These are phyloP conservation scores for Furnarius figulus DNA, from an alignment of 2,113 vertebrate genomes.

Conservation along the genomic window DNA sequence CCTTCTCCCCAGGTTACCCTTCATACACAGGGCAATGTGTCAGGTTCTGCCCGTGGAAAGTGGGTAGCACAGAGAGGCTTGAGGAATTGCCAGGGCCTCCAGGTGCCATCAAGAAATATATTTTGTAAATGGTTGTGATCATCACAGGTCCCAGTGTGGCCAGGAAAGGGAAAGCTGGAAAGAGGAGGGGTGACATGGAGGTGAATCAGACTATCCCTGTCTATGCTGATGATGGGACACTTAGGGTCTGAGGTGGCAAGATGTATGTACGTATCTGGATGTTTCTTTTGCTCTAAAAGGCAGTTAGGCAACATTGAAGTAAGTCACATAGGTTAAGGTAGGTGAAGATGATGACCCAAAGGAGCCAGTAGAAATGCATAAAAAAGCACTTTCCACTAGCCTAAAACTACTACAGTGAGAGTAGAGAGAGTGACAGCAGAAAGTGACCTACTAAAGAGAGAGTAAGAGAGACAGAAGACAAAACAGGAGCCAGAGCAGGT, in stretches of 20 bases:
- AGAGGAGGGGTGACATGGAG: background rate
- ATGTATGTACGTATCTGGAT: fast-evolving
- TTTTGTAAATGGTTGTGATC: background rate
- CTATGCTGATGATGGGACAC: background rate
- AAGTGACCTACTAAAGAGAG: background rate
- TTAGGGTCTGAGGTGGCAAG: background rate
- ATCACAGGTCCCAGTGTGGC: background rate
- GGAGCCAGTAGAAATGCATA: background rate
- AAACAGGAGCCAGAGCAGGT: background rate
- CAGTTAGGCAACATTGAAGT: background rate
- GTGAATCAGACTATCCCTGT: background rate
- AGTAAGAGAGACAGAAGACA: background rate
- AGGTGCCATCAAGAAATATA: background rate
- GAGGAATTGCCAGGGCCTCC: background rate
- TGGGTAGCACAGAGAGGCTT: background rate
- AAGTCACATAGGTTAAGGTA: background rate
- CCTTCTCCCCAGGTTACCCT: background rate
- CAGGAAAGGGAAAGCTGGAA: background rate
- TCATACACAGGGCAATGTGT: background rate
- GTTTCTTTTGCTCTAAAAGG: background rate
- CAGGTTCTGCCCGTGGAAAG: background rate
- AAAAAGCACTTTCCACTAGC: background rate
- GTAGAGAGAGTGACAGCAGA: background rate
- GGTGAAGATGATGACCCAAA: background rate
- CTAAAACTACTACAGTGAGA: background rate